Evolutionary conservation across 2,797 vertebrate species (phyloP).

Genomic region (Heterohyrax brucei): DNA sequence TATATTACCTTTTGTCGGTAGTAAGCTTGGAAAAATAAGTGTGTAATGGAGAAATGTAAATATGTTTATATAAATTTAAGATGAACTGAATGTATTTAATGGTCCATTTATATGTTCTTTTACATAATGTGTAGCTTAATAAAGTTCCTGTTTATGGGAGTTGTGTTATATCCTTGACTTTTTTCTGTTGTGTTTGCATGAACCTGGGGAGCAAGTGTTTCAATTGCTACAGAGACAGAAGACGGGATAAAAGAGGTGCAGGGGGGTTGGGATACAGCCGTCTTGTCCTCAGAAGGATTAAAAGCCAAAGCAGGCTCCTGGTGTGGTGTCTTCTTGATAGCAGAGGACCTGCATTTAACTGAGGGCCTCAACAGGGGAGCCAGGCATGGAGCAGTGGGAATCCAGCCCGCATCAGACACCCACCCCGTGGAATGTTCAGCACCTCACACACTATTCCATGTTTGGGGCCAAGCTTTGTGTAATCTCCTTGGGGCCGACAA

Average conservation of each 20-base stretch:
- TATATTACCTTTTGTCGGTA: constrained; percentile 87
- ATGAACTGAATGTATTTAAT: constrained; percentile 92
- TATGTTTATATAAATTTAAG: constrained; percentile 90
- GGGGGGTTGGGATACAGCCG: neutral
- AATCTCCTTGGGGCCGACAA: constrained; percentile 84
- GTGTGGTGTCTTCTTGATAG: neutral
- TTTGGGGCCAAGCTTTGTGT: constrained; percentile 80
- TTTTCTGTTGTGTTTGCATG: neutral
- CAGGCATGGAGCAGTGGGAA: neutral
- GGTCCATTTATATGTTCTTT: constrained; percentile 92
- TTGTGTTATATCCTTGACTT: constrained; percentile 76
- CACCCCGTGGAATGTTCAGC: constrained; percentile 44
- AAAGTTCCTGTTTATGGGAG: constrained; percentile 90
- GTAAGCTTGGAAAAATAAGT: constrained; percentile 90
- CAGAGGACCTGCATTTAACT: neutral
- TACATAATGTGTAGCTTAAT: constrained; percentile 90
- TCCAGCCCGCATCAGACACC: neutral
- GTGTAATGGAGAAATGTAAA: constrained; percentile 89
- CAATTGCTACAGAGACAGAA: constrained; percentile 31
- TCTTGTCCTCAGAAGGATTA: neutral
- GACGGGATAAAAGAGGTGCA: neutral
- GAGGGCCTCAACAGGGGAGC: neutral
- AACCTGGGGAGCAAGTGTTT: constrained; percentile 40
- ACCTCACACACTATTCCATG: neutral
- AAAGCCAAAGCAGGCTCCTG: neutral